Evolutionary conservation across 2,797 vertebrate species (phyloP), one percentile per base, ranked within the genome.

Genomic region (Xerus rutilus): DNA sequence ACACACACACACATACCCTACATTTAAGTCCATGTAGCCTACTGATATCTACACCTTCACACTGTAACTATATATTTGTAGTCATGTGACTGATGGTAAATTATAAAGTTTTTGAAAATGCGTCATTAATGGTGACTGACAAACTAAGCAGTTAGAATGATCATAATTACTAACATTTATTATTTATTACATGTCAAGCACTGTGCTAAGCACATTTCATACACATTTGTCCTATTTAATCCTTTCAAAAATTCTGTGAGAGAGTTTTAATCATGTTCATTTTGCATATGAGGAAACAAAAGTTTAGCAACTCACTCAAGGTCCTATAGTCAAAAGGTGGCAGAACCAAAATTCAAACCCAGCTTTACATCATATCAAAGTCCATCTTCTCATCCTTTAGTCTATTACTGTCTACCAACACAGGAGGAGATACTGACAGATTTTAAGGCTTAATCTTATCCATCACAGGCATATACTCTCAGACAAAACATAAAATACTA

Each of bases 321-420:
- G 62, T 77, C 70, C 73, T 64, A 82, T 6, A 73, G 14, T 10
- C 67, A 82, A 32, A n/a, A 83, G 72, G 54, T 17, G 32, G 32
- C 57, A 93, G 54, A 95, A 93, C 32, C 28, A 25, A 47, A 91
- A 93, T 91, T 93, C 70, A 95, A 86, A 84, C 15, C 28, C 35
- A 78, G 64, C 28, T 57, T 43, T 57, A 25, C 28, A 64, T 73
- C 64, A 87, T 39, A 47, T 73, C 47, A 8, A 78, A 73, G 35
- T 84, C 65, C 23, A 85, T 7, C 77, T 65, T 65, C 28, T 87
- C n/a, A 72, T 43, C 18, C 21, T 43, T 54, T 32, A 30, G 28
- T 49, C 25, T 64, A 13, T 65, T 85, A 43, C 2, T 59, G 11
- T 54, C 21, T 77, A 62, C 49, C n/a, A 82, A 77, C 15, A 57